Evolutionary conservation across 2,113 vertebrate genomes (phyloP).

Genomic region (Pelobates fuscus): DNA sequence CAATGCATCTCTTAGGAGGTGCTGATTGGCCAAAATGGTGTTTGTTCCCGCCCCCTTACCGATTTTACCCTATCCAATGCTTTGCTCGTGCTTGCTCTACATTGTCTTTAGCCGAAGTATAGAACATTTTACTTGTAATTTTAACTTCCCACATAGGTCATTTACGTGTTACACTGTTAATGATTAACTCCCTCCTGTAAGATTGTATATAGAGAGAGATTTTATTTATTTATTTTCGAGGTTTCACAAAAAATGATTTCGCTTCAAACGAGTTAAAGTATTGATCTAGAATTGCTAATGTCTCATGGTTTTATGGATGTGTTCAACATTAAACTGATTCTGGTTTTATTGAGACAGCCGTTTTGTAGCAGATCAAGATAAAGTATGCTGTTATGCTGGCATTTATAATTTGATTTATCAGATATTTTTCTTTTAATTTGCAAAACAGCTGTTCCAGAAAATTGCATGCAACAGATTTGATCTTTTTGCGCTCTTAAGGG

Average conservation of each 20-base stretch:
- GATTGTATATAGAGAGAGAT: too few relatives aligned
- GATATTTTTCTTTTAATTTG: slow-evolving; percentile 50
- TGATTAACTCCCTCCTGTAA: too few relatives aligned
- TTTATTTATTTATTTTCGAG: not conserved
- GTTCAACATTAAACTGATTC: slow-evolving; percentile 23
- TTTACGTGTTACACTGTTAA: too few relatives aligned
- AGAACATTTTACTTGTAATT: too few relatives aligned
- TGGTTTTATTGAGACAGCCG: slow-evolving; percentile 25
- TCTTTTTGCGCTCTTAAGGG: slow-evolving; percentile 44
- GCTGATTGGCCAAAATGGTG: too few relatives aligned
- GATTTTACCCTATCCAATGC: too few relatives aligned
- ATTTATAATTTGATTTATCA: slow-evolving; percentile 47
- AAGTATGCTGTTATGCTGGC: slow-evolving; percentile 27
- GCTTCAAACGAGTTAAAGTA: not conserved
- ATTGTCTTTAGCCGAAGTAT: too few relatives aligned
- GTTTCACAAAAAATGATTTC: not conserved
- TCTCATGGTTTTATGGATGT: slow-evolving; percentile 19
- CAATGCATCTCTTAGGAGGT: too few relatives aligned
- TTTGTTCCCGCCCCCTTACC: too few relatives aligned
- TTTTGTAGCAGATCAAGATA: slow-evolving; percentile 37
- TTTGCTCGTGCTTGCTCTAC: too few relatives aligned
- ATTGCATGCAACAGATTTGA: slow-evolving; percentile 44
- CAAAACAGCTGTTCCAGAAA: slow-evolving; percentile 48
- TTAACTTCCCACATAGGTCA: too few relatives aligned
- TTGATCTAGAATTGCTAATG: slow-evolving; percentile 9